Evolutionary conservation across 2,888 invertebrate genomes (phyloP).

Genomic region (Drosophila vallismaia): DNA sequence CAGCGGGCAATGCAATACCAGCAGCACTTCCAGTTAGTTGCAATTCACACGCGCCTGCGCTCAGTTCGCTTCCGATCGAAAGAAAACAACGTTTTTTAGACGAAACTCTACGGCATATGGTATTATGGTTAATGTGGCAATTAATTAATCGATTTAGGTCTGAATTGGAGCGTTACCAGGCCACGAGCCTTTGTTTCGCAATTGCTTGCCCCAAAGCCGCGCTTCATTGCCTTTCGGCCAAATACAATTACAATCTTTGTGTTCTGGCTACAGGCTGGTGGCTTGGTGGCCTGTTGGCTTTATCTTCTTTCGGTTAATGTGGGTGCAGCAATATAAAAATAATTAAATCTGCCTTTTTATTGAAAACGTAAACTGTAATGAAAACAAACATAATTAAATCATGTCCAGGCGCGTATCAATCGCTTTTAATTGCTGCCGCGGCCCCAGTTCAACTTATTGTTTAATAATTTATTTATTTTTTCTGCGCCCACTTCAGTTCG

Average conservation of each 20-base stretch:
- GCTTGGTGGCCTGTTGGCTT: not conserved
- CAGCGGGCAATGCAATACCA: conserved; percentile 13
- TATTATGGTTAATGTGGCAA: conserved; percentile 26
- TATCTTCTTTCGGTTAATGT: conserved; percentile 2
- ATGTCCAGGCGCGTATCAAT: conserved; percentile 24
- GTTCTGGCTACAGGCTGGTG: conserved; percentile 8
- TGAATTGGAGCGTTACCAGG: conserved; percentile 55
- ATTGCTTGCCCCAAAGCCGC: conserved; percentile 30
- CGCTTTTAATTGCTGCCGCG: conserved; percentile 22
- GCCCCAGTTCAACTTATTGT: conserved; percentile 27
- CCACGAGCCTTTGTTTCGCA: conserved; percentile 10
- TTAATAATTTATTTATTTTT: conserved; percentile 28
- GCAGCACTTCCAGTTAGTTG: conserved; percentile 48
- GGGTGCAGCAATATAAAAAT: conserved; percentile 30
- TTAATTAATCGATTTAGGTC: conserved; percentile 21
- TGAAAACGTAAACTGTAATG: not conserved
- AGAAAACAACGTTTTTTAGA: conserved; percentile 7
- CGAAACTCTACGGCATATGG: conserved; percentile 34
- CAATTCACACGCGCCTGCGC: conserved; percentile 57
- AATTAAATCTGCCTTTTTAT: conserved; percentile 22
- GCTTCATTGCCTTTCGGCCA: conserved; percentile 28
- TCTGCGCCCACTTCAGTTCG: conserved; percentile 43
- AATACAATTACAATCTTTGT: conserved; percentile 15
- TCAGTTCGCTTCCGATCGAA: conserved; percentile 52
- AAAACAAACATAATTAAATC: conserved; percentile 17